phyloP scores from a whole-genome alignment of 2,888 invertebrate genomes.

The Calameuta idolon region DNA sequence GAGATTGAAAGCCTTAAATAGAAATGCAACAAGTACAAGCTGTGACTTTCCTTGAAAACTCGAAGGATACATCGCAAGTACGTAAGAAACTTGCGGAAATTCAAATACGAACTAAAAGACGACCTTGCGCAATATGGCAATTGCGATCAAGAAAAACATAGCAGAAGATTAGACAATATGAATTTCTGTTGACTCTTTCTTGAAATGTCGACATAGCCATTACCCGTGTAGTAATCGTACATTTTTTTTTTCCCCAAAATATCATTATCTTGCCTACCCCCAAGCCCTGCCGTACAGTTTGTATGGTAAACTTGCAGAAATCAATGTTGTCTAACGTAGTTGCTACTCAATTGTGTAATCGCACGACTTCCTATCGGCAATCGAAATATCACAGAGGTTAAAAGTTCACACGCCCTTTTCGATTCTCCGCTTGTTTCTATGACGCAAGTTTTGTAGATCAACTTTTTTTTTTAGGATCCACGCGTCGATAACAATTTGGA shows the following conservation, averaged over 20 bases:
- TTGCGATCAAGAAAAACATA: too few species aligned
- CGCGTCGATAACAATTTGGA: conserved; percentile 20
- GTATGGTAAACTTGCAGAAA: background rate
- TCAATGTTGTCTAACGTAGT: background rate
- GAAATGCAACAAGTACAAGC: background rate
- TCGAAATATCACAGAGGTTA: background rate
- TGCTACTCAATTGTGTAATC: background rate
- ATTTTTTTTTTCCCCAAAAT: too few species aligned
- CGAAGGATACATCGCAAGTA: background rate
- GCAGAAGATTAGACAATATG: too few species aligned
- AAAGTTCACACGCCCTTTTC: background rate
- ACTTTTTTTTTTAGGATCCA: background rate
- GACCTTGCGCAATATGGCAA: too few species aligned
- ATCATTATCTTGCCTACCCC: too few species aligned
- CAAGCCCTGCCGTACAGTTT: too few species aligned
- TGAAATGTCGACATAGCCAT: too few species aligned
- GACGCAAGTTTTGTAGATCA: background rate
- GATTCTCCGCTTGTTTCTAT: background rate
- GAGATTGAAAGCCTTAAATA: background rate
- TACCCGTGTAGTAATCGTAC: too few species aligned
- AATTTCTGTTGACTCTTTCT: too few species aligned
- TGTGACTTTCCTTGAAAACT: background rate
- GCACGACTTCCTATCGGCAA: background rate
- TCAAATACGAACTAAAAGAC: too few species aligned
- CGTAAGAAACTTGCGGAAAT: too few species aligned